Percentiles rank a stretch among this genome's conserved stretches.
These are phyloP conservation scores for Rhinophrynus dorsalis DNA, from an alignment of 2,797 vertebrate species.

Conservation along the genomic window DNA sequence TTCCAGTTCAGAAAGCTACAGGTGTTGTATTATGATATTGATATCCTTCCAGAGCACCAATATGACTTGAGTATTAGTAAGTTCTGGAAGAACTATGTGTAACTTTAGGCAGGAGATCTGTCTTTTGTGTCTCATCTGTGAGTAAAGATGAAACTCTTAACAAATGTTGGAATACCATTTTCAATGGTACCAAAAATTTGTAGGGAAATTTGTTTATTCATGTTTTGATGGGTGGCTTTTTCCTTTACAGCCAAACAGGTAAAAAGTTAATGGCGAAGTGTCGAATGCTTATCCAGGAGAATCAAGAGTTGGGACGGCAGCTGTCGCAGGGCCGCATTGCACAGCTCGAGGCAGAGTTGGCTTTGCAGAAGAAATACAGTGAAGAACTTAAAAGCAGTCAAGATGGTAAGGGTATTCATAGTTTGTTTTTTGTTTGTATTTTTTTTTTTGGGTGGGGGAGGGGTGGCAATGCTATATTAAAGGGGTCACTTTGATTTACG, in stretches of 20 bases:
- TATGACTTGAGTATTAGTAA: conserved; percentile 57
- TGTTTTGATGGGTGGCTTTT: conserved; percentile 96
- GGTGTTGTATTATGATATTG: not conserved
- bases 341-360: conserved; percentile 97
- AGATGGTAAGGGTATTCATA: conserved; percentile 84
- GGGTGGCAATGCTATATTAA: too few species aligned
- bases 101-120: conserved; percentile 61
- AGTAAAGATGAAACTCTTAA: conserved; percentile 56
- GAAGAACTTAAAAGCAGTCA: conserved; percentile 99
- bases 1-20: too few species aligned
- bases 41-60: conserved; percentile 51
- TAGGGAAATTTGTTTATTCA: conserved; percentile 67
- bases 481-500: too few species aligned
- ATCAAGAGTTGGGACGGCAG: conserved; percentile 98
- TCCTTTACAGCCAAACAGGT: conserved; percentile 99
- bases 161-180: conserved; percentile 57
- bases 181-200: conserved; percentile 60
- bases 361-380: conserved; percentile 99
- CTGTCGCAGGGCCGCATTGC: conserved; percentile 98
- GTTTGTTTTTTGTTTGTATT: not conserved
- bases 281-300: conserved; percentile 99
- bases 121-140: conserved; percentile 54
- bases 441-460: too few species aligned
- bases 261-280: conserved; percentile 99
- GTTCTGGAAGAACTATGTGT: conserved; percentile 57